Conservation (phyloP, 2,113 vertebrate species). For the Plecotus auritus region DNA sequence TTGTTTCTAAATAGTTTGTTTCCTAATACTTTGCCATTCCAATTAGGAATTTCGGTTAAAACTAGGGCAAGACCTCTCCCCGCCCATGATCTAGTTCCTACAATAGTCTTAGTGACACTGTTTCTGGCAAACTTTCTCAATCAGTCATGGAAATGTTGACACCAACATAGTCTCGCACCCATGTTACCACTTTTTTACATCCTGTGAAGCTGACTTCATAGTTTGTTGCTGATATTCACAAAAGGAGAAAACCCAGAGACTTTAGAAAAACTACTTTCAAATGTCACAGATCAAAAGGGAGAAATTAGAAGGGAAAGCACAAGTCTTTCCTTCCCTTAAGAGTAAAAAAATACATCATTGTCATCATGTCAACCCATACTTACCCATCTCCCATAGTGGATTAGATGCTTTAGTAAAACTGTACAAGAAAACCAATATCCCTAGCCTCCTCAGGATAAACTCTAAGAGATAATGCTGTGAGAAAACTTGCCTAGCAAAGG, state of each 20-base stretch:
- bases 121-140: conserved; percentile 30
- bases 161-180: not conserved
- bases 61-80: not conserved
- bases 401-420: not conserved
- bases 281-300: conserved; percentile 13
- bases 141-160: conserved; percentile 7
- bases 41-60: conserved; percentile 5
- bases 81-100: not conserved
- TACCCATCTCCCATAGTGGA: not conserved
- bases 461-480: not conserved
- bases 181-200: not conserved
- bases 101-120: not conserved
- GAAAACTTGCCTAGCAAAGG: not conserved
- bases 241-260: conserved; percentile 22
- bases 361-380: not conserved
- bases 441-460: not conserved
- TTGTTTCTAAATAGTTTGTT: not conserved
- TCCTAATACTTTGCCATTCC: not conserved
- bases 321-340: not conserved
- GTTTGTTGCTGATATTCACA: not conserved
- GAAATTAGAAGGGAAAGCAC: not conserved
- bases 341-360: not conserved
- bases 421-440: not conserved
- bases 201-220: conserved; percentile 1
- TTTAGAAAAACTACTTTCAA: not conserved